Percentiles rank a stretch among this genome's conserved stretches.
Evolutionary conservation across 2,888 invertebrate species (phyloP).

Genomic region (Seira musarum): DNA sequence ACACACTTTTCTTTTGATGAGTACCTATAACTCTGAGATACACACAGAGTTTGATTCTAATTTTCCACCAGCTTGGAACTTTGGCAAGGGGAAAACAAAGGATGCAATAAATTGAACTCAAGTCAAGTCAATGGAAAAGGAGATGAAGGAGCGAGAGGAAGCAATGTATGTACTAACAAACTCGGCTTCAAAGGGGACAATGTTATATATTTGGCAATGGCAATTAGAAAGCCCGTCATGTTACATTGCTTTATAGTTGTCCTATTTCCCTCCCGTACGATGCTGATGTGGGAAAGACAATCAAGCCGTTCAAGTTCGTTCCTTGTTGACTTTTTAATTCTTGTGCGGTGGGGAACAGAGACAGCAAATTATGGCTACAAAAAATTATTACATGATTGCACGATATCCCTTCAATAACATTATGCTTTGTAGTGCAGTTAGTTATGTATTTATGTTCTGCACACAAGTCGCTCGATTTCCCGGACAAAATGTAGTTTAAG

Average conservation of each 20-base stretch:
- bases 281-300: not conserved
- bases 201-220: not conserved
- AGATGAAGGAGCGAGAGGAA: not conserved
- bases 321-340: not conserved
- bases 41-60: not conserved
- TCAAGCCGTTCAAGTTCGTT: not conserved
- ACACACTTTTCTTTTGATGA: not conserved
- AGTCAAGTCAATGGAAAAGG: not conserved
- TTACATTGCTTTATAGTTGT: too few relatives aligned
- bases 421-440: not conserved
- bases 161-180: not conserved
- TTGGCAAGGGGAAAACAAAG: not conserved
- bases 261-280: too few relatives aligned
- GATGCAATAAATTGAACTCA: not conserved
- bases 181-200: too few relatives aligned
- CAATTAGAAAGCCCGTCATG: not conserved
- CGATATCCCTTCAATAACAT: constrained; percentile 11
- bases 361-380: not conserved
- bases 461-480: not conserved
- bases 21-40: not conserved
- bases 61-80: not conserved
- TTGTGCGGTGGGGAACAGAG: not conserved
- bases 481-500: constrained; percentile 1
- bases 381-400: not conserved
- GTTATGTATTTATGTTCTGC: not conserved